Evolutionary conservation across 2,888 invertebrate species (phyloP).

Genomic region (Leptura quadrifasciata): DNA sequence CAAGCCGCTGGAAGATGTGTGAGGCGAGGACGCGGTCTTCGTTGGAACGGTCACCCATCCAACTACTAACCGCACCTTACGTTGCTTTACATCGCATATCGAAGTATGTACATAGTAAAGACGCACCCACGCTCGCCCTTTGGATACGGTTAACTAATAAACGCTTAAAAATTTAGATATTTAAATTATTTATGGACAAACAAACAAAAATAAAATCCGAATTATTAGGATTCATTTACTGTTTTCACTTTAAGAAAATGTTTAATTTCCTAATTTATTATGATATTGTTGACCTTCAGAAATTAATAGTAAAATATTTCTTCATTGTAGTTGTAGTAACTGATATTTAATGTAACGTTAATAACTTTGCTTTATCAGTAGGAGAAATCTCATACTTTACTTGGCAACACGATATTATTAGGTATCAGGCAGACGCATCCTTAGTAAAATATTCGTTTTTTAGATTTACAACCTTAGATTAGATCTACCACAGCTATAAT

Average conservation of each 20-base stretch:
- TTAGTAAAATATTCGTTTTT: slow-evolving; percentile 27
- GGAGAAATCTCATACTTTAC: slow-evolving; percentile 27
- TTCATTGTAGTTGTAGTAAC: slow-evolving; percentile 27
- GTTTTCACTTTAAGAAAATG: not conserved
- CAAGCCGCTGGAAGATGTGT: too few relatives aligned
- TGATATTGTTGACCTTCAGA: not conserved
- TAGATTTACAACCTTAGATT: slow-evolving; percentile 35
- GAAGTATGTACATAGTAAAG: too few relatives aligned
- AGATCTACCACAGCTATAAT: not conserved
- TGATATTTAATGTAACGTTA: slow-evolving; percentile 31
- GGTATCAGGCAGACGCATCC: slow-evolving; percentile 23
- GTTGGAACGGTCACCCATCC: too few relatives aligned
- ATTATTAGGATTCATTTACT: too few relatives aligned
- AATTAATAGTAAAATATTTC: not conserved
- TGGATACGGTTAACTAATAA: too few relatives aligned
- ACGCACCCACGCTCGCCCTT: too few relatives aligned
- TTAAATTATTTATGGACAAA: too few relatives aligned
- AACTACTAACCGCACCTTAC: too few relatives aligned
- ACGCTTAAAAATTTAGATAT: too few relatives aligned
- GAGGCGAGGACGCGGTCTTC: too few relatives aligned
- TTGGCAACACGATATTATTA: slow-evolving; percentile 32
- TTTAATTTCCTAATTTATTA: not conserved
- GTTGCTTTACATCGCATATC: too few relatives aligned
- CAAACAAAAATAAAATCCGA: too few relatives aligned
- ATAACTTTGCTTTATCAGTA: slow-evolving; percentile 12